Evolutionary conservation across 2,113 vertebrate genomes (phyloP), one percentile per base, ranked within the genome.

Genomic region (Elgaria multicarinata): DNA sequence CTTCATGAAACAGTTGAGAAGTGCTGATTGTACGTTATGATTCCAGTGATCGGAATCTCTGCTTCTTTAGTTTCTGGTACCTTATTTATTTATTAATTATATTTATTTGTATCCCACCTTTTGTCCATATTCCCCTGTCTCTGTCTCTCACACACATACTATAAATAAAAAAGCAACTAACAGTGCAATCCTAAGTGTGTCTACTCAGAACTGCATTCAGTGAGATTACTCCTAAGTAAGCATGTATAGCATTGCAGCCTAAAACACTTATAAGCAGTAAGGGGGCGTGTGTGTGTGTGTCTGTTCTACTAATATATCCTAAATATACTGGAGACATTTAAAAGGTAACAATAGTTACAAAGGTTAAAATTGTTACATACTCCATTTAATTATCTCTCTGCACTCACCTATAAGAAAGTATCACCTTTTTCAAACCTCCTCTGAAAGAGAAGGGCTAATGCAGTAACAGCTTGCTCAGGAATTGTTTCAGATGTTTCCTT

Each of bases 1-100:
- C 90, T 90, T 93, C 85, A 9, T 92, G 94, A 94, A 89, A 26
- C n/a, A 92, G 85, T 91, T 83, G 87, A 90, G 89, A 91, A 3
- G n/a, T 66, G 0, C 83, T 84, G 69, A 13, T 20, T 50, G 87
- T 83, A 91, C 90, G 92, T 92, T 53, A 62, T 93, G 76, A 20
- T 44, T n/a, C 39, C 24, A 5, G 79, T 72, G 71, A 87, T 81
- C 92, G 67, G 69, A 24, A 67, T 86, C 79, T 67, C 67, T 76
- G 69, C 1, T 87, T 85, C 91, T 91, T 94, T 84, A 91, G 89
- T 88, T 62, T 86, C 93, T 81, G 88, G 89, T 71, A 64, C 64
- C n/a, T n/a, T n/a, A n/a, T n/a, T n/a, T n/a, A n/a, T n/a, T n/a
- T n/a, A n/a, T n/a, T n/a, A n/a, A n/a, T n/a, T n/a, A n/a, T n/a